A percentile compares a stretch with the other conserved stretches of the same genome.
Conservation (phyloP, 2,797 vertebrate species). For the Rhinophrynus dorsalis region DNA sequence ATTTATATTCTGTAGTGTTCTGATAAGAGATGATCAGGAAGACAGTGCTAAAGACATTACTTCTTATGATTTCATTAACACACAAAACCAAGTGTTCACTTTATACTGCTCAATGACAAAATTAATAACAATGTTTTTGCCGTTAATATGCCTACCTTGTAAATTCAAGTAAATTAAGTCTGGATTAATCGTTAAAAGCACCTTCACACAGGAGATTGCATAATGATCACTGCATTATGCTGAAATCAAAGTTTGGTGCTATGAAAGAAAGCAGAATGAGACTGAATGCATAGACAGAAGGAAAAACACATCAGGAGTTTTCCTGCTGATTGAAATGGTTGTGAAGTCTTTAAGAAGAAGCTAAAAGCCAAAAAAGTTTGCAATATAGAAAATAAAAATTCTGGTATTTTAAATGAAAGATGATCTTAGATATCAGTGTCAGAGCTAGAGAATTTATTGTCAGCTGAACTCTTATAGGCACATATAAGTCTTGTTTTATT, state of each 20-base stretch:
- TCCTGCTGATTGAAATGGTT: no score
- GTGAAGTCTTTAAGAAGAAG: no score
- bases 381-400: no score
- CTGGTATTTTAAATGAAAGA: no score
- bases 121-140: neutral
- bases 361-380: no score
- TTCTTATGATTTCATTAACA: neutral
- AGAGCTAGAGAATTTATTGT: no score
- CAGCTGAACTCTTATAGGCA: no score
- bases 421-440: no score
- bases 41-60: neutral
- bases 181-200: conserved; percentile 2
- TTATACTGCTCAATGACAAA: neutral
- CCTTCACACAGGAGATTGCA: neutral
- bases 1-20: no score
- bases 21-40: neutral
- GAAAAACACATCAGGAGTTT: no score
- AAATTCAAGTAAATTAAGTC: neutral
- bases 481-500: no score
- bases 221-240: neutral
- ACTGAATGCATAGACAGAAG: neutral
- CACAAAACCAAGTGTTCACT: neutral
- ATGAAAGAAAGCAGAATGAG: neutral
- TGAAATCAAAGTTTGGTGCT: neutral
- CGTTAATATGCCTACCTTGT: neutral